Evolutionary conservation across 2,888 invertebrate species (phyloP).

Genomic region (Ganaspis brasiliensis): DNA sequence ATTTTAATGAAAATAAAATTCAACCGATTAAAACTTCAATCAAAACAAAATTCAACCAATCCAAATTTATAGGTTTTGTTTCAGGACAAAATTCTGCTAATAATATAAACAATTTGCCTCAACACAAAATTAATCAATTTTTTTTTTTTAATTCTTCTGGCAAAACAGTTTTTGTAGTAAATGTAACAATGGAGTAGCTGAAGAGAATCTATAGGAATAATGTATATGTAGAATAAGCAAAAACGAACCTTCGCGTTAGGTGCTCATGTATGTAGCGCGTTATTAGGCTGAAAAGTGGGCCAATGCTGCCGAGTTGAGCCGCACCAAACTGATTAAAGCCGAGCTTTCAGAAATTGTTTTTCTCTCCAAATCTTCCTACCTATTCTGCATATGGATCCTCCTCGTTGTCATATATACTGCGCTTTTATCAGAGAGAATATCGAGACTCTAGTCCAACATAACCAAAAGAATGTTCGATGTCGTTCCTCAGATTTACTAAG

Average conservation of each 20-base stretch:
- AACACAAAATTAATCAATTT: background rate
- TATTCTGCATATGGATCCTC: constrained; percentile 12
- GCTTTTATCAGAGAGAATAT: constrained; percentile 10
- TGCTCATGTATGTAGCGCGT: constrained; percentile 65
- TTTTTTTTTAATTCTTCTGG: background rate
- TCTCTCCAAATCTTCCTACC: constrained; percentile 28
- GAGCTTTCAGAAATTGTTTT: constrained; percentile 65
- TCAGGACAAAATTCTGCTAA: too few species aligned
- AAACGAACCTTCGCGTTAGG: constrained; percentile 53
- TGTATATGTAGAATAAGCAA: background rate
- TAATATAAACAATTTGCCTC: background rate
- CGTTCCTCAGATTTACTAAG: background rate
- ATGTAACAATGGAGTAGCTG: constrained; percentile 11
- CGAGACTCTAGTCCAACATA: background rate
- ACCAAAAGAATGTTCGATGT: constrained; percentile 6
- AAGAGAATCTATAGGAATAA: constrained; percentile 19
- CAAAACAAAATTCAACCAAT: too few species aligned
- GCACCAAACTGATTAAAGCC: constrained; percentile 69
- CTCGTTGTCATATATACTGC: background rate
- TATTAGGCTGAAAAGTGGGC: constrained; percentile 74
- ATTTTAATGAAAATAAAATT: too few species aligned
- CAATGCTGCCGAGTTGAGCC: constrained; percentile 65
- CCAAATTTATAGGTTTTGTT: background rate
- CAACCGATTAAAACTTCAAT: too few species aligned
- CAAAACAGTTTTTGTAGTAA: background rate